Conservation (phyloP, 2,888 invertebrate species). For the Andrena bucephala region DNA sequence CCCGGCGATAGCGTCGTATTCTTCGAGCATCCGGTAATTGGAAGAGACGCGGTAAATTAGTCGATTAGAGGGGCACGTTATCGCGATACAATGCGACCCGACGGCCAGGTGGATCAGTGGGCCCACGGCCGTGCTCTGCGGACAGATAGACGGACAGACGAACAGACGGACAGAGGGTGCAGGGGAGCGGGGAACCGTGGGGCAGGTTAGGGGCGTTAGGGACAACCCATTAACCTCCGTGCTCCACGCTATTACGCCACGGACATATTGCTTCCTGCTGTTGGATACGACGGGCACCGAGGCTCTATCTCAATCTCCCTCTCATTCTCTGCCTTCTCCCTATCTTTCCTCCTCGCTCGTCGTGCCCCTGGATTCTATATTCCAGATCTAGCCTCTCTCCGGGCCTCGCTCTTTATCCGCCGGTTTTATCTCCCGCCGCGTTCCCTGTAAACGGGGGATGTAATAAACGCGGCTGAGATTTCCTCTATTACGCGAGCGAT, state of each 20-base stretch:
- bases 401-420: slow-evolving; percentile 15
- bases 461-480: slow-evolving; percentile 29
- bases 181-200: slow-evolving; percentile 33
- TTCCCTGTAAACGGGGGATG: background rate
- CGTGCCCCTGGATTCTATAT: background rate
- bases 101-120: slow-evolving; percentile 43
- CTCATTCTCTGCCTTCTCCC: slow-evolving; percentile 35
- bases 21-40: slow-evolving; percentile 57
- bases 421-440: slow-evolving; percentile 12
- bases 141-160: slow-evolving; percentile 42
- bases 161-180: slow-evolving; percentile 28
- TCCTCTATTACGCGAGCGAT: slow-evolving; percentile 8
- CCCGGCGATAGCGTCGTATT: slow-evolving; percentile 34
- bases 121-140: slow-evolving; percentile 13
- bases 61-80: slow-evolving; percentile 50
- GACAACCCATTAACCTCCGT: slow-evolving; percentile 75
- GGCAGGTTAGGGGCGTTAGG: slow-evolving; percentile 74
- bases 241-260: slow-evolving; percentile 72
- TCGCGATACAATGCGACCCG: slow-evolving; percentile 54
- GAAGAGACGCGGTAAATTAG: slow-evolving; percentile 59
- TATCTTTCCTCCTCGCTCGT: slow-evolving; percentile 18
- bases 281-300: slow-evolving; percentile 54
- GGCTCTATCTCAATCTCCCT: slow-evolving; percentile 58
- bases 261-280: slow-evolving; percentile 75
- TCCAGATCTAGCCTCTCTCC: slow-evolving; percentile 1